These are phyloP conservation scores for Argyresthia albistria DNA, from an alignment of 2,888 invertebrate species.

Conservation along the genomic window DNA sequence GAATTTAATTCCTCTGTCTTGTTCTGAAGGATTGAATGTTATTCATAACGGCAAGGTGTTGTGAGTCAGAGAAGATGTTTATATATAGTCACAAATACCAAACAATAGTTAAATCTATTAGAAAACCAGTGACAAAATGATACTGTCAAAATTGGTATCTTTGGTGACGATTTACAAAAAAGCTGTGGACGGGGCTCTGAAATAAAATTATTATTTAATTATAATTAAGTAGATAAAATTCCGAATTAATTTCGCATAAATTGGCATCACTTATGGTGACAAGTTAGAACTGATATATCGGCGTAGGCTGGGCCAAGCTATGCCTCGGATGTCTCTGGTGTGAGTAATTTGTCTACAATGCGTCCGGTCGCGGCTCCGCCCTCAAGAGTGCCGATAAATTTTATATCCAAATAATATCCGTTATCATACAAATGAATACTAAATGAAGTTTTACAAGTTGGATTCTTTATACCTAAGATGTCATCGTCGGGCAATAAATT, in stretches of 20 bases:
- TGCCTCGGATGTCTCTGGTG: no score
- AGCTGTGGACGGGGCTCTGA: background rate
- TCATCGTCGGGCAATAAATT: background rate
- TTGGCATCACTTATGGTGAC: background rate
- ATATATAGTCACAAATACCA: no score
- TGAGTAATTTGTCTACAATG: background rate
- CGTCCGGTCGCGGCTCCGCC: background rate
- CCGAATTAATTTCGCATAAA: constrained; percentile 1
- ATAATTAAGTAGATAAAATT: background rate
- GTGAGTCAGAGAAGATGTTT: no score
- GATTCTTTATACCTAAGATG: background rate
- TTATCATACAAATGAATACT: background rate
- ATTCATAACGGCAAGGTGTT: no score
- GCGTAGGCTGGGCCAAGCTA: background rate
- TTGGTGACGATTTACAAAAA: background rate
- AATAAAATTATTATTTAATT: background rate
- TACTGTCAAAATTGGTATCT: background rate
- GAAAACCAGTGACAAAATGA: no score
- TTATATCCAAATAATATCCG: background rate
- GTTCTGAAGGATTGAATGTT: no score
- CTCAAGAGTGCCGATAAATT: background rate
- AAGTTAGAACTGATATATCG: background rate
- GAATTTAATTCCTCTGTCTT: background rate
- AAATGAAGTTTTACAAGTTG: background rate
- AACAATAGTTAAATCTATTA: no score